A percentile compares a stretch with the other conserved stretches of the same genome.
Conservation (phyloP, 2,113 vertebrate genomes). For the human region GRCh38 chr5:101419001-101419500, state of each 20-base stretch:
- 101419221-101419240: neutral
- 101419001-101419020: neutral
- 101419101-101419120: neutral
- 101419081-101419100: neutral
- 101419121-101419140: neutral
- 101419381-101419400: neutral
- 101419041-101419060: neutral
- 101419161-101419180: neutral
- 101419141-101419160: neutral
- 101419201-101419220: neutral
- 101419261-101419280: neutral
- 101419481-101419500: neutral
- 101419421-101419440: neutral
- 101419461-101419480: neutral
- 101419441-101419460: neutral
- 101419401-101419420: neutral
- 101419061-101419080: neutral
- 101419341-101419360: neutral
- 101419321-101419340: neutral
- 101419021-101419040: neutral
- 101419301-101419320: neutral
- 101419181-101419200: neutral
- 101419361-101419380: neutral
- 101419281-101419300: neutral
- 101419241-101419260: neutral